Conservation (phyloP, 2,888 invertebrate species). For the Brachylomia viminalis region DNA sequence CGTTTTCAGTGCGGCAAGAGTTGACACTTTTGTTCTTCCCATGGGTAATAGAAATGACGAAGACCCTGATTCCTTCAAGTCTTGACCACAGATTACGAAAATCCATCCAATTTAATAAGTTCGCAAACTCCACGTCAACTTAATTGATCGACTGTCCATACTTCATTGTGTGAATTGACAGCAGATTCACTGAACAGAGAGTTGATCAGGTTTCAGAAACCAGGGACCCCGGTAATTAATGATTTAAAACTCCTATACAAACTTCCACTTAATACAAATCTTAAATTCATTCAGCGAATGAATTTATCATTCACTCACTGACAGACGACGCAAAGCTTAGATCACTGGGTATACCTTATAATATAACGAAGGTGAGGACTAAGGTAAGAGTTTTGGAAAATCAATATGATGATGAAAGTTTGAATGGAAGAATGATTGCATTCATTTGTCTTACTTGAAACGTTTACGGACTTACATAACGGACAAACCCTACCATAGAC, state of each 20-base stretch:
- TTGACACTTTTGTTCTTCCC: neutral
- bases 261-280: no score
- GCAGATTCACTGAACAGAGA: neutral
- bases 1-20: neutral
- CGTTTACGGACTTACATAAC: neutral
- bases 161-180: neutral
- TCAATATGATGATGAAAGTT: no score
- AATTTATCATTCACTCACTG: neutral
- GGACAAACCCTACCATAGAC: neutral
- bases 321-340: no score
- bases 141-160: neutral
- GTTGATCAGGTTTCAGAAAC: neutral
- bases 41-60: neutral
- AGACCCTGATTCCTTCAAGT: neutral
- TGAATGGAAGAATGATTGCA: no score
- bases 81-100: neutral
- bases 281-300: neutral
- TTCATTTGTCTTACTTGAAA: neutral
- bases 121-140: neutral
- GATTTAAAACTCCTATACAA: no score
- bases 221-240: neutral
- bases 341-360: no score
- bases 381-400: no score
- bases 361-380: no score
- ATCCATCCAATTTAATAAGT: neutral